phyloP scores from a whole-genome alignment of 2,113 vertebrate species.

The Poeciliopsis occidentalis region DNA sequence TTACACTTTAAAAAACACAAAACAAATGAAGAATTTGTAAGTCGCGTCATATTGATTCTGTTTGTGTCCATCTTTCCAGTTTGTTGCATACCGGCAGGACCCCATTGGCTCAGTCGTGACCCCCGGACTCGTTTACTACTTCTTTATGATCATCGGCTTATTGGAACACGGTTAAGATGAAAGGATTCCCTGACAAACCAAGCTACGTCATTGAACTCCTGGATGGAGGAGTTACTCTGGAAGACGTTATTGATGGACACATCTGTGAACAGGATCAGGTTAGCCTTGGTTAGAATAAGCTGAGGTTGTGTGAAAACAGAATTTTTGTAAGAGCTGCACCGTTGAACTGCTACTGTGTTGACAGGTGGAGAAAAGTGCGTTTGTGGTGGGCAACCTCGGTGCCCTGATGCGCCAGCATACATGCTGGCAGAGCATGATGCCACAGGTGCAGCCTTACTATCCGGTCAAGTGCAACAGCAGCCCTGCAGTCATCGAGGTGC shows the following conservation, averaged over 20 bases:
- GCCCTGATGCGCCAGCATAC: constrained; percentile 91
- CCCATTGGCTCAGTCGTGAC: constrained; percentile 91
- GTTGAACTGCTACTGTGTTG: constrained; percentile 10
- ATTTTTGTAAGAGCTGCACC: not conserved
- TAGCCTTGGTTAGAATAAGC: not conserved
- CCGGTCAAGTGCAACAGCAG: constrained; percentile 91
- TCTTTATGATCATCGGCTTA: constrained; percentile 99
- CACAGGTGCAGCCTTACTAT: constrained; percentile 92
- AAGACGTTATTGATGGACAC: constrained; percentile 93
- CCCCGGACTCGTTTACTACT: constrained; percentile 85
- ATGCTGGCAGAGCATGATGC: constrained; percentile 88
- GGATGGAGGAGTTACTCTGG: constrained; percentile 90
- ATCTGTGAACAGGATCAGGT: constrained; percentile 94
- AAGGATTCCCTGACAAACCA: constrained; percentile 96
- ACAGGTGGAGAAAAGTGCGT: constrained; percentile 92
- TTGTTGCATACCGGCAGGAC: constrained; percentile 99
- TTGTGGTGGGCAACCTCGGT: constrained; percentile 95
- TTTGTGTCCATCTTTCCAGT: constrained; percentile 73
- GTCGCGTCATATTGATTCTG: not conserved
- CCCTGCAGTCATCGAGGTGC: constrained; percentile 90
- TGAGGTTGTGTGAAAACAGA: not conserved
- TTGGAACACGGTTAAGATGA: constrained; percentile 99
- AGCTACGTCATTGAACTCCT: constrained; percentile 93
- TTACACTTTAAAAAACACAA: not conserved
- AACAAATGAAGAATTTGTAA: not conserved